phyloP scores from a whole-genome alignment of 1,140 invertebrate species.

The Dreissena rostriformis region DNA sequence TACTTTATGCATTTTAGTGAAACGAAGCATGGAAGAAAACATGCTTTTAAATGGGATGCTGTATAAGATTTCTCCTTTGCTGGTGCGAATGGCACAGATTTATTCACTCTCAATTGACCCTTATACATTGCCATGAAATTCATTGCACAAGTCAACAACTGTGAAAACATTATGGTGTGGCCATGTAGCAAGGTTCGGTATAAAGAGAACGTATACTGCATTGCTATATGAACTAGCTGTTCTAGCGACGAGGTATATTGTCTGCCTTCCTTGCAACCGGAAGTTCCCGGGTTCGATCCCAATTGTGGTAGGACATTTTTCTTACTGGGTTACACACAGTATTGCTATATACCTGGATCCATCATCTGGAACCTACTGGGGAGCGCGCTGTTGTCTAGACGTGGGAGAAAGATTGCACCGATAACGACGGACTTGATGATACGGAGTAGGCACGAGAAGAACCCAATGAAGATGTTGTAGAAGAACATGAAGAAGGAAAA shows the following conservation, averaged over 20 bases:
- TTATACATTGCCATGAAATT: not conserved
- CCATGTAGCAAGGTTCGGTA: too few species aligned
- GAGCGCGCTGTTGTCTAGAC: conserved; percentile 66
- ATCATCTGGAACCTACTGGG: conserved; percentile 62
- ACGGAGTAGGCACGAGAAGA: conserved; percentile 64
- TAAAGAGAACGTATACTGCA: too few species aligned
- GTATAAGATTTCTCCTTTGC: too few species aligned
- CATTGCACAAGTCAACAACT: not conserved
- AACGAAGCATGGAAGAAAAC: too few species aligned
- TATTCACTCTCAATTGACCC: not conserved
- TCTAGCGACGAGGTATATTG: not conserved
- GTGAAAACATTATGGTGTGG: not conserved
- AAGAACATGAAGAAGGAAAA: conserved; percentile 70
- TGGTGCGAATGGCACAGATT: too few species aligned
- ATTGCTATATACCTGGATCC: conserved; percentile 62
- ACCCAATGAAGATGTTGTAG: conserved; percentile 70
- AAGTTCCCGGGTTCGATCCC: too few species aligned
- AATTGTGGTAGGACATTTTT: too few species aligned
- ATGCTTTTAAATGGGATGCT: too few species aligned
- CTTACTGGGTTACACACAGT: not conserved
- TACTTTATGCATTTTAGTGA: too few species aligned
- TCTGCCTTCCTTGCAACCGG: not conserved
- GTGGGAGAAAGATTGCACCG: conserved; percentile 56
- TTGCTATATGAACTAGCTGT: too few species aligned
- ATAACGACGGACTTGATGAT: conserved; percentile 64